phyloP scores from a whole-genome alignment of 1,140 invertebrate species.

The Drosophila subobscura region DNA sequence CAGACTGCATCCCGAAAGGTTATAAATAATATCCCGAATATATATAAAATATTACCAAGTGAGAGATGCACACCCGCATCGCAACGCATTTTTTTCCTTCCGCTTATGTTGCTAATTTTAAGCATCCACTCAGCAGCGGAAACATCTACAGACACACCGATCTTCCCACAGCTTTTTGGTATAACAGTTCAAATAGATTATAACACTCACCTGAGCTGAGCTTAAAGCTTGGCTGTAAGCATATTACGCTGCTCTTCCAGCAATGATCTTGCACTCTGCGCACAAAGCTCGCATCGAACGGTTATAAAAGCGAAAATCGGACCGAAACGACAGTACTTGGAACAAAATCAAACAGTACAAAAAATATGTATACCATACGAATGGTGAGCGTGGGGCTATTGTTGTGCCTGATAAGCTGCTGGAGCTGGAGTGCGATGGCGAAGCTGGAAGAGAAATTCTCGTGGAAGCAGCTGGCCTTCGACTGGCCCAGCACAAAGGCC shows the following conservation, averaged over 20 bases:
- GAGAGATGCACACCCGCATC: neutral
- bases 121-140: constrained; percentile 8
- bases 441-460: constrained; percentile 86
- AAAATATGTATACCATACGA: constrained; percentile 40
- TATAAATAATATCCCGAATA: no score
- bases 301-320: neutral
- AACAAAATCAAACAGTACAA: neutral
- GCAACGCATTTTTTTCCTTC: constrained; percentile 28
- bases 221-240: constrained; percentile 33
- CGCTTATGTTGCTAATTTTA: constrained; percentile 45
- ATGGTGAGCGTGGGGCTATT: constrained; percentile 45
- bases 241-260: constrained; percentile 61
- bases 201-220: constrained; percentile 16
- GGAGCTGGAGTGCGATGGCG: constrained; percentile 37
- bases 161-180: constrained; percentile 8
- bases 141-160: no score
- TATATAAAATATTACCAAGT: constrained; percentile 30
- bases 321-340: no score
- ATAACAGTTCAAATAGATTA: constrained; percentile 37
- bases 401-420: constrained; percentile 56
- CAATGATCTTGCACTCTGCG: constrained; percentile 50
- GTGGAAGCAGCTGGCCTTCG: constrained; percentile 88
- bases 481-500: constrained; percentile 87
- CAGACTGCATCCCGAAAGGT: no score
- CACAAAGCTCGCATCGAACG: constrained; percentile 48